Evolutionary conservation across 2,113 vertebrate genomes (phyloP).

Genomic region (Macrotus californicus): DNA sequence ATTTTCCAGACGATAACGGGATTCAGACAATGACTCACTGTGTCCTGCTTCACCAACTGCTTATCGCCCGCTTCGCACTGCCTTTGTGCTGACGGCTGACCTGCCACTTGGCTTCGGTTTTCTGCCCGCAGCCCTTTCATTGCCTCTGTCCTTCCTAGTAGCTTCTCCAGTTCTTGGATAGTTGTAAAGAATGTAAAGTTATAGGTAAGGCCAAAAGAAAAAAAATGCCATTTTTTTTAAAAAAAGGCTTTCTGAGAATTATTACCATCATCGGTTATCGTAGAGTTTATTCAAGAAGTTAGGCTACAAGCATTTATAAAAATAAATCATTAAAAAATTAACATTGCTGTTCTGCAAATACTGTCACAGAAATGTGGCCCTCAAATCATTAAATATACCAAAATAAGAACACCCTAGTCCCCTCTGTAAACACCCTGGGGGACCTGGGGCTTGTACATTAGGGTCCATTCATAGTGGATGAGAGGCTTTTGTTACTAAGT

Average conservation of each 20-base stretch:
- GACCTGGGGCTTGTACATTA: background rate
- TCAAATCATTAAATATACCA: background rate
- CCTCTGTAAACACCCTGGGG: rapidly evolving
- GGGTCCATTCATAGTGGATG: background rate
- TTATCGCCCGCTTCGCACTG: background rate
- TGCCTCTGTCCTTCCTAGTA: background rate
- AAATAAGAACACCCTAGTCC: background rate
- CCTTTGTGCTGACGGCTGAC: background rate
- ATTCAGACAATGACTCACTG: background rate
- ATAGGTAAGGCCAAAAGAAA: background rate
- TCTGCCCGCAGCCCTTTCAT: background rate
- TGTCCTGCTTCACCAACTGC: slow-evolving; percentile 1
- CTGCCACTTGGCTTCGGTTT: slow-evolving; percentile 28
- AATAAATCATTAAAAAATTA: background rate
- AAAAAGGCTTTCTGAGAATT: background rate
- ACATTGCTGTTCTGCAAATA: background rate
- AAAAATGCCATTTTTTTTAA: background rate
- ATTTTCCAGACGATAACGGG: slow-evolving; percentile 20
- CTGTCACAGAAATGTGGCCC: background rate
- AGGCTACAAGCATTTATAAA: background rate
- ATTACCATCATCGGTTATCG: background rate
- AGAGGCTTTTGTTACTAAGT: background rate
- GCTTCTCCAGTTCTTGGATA: background rate
- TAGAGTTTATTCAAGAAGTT: background rate
- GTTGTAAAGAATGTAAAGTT: background rate